A percentile compares a stretch with the other conserved stretches of the same genome.
Conservation (phyloP, 2,113 vertebrate species). For the Beaufortia kweichowensis region DNA sequence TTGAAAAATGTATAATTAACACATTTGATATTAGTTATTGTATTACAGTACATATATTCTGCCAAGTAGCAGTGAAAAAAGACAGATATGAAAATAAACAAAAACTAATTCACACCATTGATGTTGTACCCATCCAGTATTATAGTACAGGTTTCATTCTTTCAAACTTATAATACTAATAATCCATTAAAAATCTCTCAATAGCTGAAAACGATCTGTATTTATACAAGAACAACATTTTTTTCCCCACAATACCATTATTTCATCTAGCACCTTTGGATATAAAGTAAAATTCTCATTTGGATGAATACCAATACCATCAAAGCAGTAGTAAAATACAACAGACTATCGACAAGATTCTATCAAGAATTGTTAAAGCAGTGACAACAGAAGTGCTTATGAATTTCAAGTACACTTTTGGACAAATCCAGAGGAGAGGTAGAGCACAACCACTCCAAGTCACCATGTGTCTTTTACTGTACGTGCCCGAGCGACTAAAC, state of each 20-base stretch:
- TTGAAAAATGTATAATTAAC: not conserved
- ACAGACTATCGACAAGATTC: not conserved
- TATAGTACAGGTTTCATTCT: not conserved
- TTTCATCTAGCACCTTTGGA: slow-evolving; percentile 68
- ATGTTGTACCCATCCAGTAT: not conserved
- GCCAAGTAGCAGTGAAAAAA: not conserved
- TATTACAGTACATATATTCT: slow-evolving; percentile 4
- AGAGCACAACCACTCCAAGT: slow-evolving; percentile 38
- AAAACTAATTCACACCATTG: not conserved
- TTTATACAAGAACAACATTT: not conserved
- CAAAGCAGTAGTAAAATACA: slow-evolving; percentile 51
- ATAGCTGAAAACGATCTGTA: slow-evolving; percentile 9
- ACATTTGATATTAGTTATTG: not conserved
- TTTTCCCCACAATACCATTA: slow-evolving; percentile 1
- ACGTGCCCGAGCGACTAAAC: slow-evolving; percentile 61
- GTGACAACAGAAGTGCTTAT: slow-evolving; percentile 47
- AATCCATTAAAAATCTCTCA: not conserved
- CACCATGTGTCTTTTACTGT: slow-evolving; percentile 55
- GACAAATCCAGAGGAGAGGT: slow-evolving; percentile 48
- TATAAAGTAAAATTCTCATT: slow-evolving; percentile 52
- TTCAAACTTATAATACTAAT: not conserved
- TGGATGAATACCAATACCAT: slow-evolving; percentile 59
- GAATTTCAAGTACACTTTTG: slow-evolving; percentile 70
- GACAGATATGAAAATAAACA: not conserved
- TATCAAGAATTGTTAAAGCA: not conserved